phyloP scores from a whole-genome alignment of 2,113 vertebrate species.

The Burhinus oedicnemus region DNA sequence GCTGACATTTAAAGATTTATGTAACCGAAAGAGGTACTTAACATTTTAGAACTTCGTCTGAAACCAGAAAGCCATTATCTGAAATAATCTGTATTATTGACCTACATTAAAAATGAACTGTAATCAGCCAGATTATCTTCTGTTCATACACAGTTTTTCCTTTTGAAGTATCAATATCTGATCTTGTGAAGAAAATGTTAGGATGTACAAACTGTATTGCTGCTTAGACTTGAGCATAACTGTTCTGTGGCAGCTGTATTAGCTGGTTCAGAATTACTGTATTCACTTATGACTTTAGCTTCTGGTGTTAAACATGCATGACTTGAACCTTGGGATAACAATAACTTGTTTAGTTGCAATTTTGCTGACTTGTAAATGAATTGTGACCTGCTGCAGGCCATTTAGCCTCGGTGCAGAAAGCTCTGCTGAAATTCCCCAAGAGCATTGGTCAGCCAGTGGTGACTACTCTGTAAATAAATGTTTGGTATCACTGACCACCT shows the following conservation, averaged over 20 bases:
- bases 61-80: constrained; percentile 38
- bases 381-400: constrained; percentile 31
- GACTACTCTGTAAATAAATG: neutral
- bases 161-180: neutral
- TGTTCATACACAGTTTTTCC: neutral
- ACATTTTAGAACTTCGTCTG: neutral
- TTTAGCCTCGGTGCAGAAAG: constrained; percentile 12
- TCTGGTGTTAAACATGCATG: constrained; percentile 48
- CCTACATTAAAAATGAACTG: neutral
- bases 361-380: constrained; percentile 49
- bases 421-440: constrained; percentile 42
- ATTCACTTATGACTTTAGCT: neutral
- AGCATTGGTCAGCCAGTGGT: constrained; percentile 48
- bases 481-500: neutral
- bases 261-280: constrained; percentile 11
- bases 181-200: neutral
- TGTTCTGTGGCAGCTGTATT: neutral
- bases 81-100: neutral
- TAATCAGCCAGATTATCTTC: neutral
- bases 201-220: neutral
- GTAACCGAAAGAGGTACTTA: neutral
- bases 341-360: constrained; percentile 10
- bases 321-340: constrained; percentile 53
- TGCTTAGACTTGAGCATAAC: neutral
- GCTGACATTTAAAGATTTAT: neutral